Conservation (phyloP, 1,140 invertebrate genomes). For the Gryon sp. region DNA sequence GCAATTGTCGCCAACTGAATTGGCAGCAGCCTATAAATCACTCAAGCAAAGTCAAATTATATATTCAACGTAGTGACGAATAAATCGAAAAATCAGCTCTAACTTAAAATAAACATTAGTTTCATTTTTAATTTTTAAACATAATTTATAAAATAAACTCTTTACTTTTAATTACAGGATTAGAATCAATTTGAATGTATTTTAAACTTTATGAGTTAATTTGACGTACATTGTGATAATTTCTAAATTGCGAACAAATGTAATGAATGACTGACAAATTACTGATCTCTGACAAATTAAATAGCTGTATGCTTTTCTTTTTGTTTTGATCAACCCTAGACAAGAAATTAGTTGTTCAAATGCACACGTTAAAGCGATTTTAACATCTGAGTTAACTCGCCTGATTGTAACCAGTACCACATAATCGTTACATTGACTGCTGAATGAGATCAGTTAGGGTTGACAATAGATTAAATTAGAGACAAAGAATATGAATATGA, state of each 20-base stretch:
- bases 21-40: constrained; percentile 39
- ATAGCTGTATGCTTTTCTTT: too few relatives aligned
- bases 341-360: background rate
- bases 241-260: too few relatives aligned
- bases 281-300: too few relatives aligned
- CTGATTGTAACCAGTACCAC: constrained; percentile 56
- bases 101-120: constrained; percentile 37
- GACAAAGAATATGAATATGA: constrained; percentile 62
- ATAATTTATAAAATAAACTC: too few relatives aligned
- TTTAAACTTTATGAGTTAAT: too few relatives aligned
- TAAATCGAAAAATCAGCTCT: too few relatives aligned
- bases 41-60: constrained; percentile 50
- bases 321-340: too few relatives aligned
- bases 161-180: too few relatives aligned
- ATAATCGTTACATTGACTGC: constrained; percentile 60
- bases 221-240: too few relatives aligned
- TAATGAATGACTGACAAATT: too few relatives aligned
- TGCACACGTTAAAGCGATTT: constrained; percentile 47
- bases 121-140: too few relatives aligned
- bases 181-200: too few relatives aligned
- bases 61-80: constrained; percentile 13
- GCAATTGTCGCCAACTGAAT: constrained; percentile 53
- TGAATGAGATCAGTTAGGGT: constrained; percentile 62
- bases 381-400: constrained; percentile 53
- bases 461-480: constrained; percentile 62